Evolutionary conservation across 53 echinoderm and acorn worm species (phyloP).

Genomic region (Zoroaster sp.): DNA sequence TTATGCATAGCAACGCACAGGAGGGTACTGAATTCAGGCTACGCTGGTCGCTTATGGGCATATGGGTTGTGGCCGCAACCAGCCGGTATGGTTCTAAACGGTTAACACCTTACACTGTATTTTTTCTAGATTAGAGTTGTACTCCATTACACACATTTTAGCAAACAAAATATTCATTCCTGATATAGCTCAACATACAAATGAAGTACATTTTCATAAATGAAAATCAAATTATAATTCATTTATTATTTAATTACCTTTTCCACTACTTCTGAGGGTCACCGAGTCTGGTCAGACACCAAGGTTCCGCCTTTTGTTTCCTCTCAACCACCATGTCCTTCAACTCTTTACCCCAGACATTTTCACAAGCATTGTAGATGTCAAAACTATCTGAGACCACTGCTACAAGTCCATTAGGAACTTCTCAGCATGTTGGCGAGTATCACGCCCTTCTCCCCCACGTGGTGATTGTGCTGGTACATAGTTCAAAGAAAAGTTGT

Average conservation of each 20-base stretch:
- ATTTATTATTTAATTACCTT: constrained; percentile 72
- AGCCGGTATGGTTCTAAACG: too few species aligned
- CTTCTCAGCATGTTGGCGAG: constrained; percentile 87
- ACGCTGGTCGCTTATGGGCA: too few species aligned
- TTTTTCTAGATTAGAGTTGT: too few species aligned
- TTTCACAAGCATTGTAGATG: constrained; percentile 87
- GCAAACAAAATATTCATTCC: too few species aligned
- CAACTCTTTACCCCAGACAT: constrained; percentile 89
- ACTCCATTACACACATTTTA: too few species aligned
- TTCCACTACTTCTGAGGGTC: constrained; percentile 82
- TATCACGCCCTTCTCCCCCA: constrained; percentile 86
- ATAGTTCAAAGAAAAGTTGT: not conserved
- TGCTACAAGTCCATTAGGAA: constrained; percentile 85
- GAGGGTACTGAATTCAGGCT: too few species aligned
- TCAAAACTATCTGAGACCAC: constrained; percentile 94
- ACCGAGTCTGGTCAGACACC: constrained; percentile 91
- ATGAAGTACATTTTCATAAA: too few species aligned
- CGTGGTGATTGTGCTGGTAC: constrained; percentile 80
- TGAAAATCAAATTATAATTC: too few species aligned
- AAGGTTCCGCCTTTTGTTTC: constrained; percentile 66
- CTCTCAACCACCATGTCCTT: constrained; percentile 69
- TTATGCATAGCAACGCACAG: too few species aligned
- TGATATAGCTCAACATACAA: too few species aligned
- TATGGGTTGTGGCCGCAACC: too few species aligned
- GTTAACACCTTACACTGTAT: too few species aligned